These are phyloP conservation scores for Phoebastria nigripes DNA, from an alignment of 2,797 vertebrate genomes.

Conservation along the genomic window DNA sequence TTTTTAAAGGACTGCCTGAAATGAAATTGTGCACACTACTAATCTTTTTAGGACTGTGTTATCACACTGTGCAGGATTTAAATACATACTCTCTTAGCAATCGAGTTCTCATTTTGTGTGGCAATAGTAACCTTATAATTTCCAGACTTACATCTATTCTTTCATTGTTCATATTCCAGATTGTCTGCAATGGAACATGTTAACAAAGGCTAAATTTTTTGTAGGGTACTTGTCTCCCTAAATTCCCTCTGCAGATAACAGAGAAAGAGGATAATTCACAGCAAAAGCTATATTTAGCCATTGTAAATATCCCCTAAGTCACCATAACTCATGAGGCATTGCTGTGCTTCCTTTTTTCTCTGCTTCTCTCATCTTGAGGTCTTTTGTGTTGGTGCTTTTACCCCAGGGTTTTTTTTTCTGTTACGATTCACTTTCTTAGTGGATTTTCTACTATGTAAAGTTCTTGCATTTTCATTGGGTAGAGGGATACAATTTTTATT, in stretches of 20 bases:
- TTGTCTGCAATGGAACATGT: not conserved
- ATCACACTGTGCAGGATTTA: not conserved
- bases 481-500: not conserved
- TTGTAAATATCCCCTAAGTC: not conserved
- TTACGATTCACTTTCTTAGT: not conserved
- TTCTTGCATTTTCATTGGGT: not conserved
- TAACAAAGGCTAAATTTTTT: not conserved
- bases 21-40: not conserved
- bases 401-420: not conserved
- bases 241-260: not conserved
- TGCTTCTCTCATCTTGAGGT: not conserved
- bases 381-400: not conserved
- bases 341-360: not conserved
- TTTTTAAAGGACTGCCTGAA: not conserved
- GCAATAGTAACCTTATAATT: not conserved
- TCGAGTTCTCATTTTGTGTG: not conserved
- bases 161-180: not conserved
- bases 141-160: not conserved
- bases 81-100: not conserved
- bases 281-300: not conserved
- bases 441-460: not conserved
- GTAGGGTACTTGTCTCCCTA: not conserved
- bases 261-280: not conserved
- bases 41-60: not conserved
- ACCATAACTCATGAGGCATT: not conserved